phyloP scores from a whole-genome alignment of 2,113 vertebrate genomes.

The Periophthalmodon schlosseri region DNA sequence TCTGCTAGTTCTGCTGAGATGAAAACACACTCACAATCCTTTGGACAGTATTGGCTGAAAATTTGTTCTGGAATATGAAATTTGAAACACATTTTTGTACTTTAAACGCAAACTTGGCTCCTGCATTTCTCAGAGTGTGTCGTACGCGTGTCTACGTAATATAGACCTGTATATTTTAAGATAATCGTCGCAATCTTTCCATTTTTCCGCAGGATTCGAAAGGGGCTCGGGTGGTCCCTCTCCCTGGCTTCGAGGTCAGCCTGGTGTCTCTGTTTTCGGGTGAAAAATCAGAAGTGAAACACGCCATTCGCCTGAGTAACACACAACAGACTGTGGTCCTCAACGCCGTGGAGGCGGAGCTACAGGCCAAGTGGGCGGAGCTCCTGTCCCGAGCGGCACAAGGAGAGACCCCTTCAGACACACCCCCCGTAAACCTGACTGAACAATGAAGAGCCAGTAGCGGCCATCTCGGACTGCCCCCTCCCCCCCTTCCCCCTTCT shows the following conservation, averaged over 20 bases:
- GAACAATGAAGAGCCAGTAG: conserved; percentile 75
- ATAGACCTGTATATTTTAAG: too few species aligned
- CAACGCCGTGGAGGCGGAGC: conserved; percentile 80
- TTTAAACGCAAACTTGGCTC: not conserved
- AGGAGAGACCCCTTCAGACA: conserved; percentile 64
- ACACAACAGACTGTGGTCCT: conserved; percentile 82
- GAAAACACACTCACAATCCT: not conserved
- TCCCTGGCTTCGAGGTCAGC: conserved; percentile 82
- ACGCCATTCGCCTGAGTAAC: conserved; percentile 81
- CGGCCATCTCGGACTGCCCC: conserved; percentile 43
- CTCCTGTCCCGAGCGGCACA: conserved; percentile 78
- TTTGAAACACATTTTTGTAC: not conserved
- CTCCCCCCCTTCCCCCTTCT: conserved; percentile 32
- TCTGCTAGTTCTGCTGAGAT: not conserved
- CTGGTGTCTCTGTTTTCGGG: conserved; percentile 37
- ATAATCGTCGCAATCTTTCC: too few species aligned
- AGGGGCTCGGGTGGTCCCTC: conserved; percentile 70
- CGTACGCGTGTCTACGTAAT: not conserved
- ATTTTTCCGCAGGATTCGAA: conserved; percentile 75
- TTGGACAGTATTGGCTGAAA: not conserved
- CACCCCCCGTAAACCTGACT: conserved; percentile 41
- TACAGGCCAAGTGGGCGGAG: conserved; percentile 84
- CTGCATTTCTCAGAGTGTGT: not conserved
- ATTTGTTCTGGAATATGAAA: not conserved
- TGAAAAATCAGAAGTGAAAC: conserved; percentile 78